These are phyloP conservation scores for Villa cingulata DNA, from an alignment of 2,888 invertebrate species.

Conservation along the genomic window DNA sequence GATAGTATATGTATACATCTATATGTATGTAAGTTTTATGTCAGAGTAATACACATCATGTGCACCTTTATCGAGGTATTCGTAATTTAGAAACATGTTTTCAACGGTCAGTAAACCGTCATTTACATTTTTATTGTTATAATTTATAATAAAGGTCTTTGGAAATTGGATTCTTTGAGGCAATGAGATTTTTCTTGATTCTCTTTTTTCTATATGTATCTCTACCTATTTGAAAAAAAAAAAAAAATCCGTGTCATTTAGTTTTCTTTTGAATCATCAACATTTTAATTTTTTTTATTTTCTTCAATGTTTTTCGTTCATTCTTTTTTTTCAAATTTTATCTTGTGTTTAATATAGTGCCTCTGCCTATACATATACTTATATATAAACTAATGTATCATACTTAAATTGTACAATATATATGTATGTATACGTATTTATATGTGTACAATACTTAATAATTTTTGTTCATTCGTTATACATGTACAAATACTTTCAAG, in stretches of 20 bases:
- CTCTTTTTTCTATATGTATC: neutral
- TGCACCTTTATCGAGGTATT: neutral
- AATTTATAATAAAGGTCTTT: conserved; percentile 13
- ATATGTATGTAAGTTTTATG: neutral
- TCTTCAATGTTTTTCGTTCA: neutral
- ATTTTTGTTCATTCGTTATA: too few relatives aligned
- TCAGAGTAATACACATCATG: neutral
- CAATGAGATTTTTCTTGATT: conserved; percentile 6
- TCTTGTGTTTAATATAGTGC: neutral
- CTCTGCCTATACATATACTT: too few relatives aligned
- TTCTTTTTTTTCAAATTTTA: neutral
- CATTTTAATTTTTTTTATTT: neutral
- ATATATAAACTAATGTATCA: too few relatives aligned
- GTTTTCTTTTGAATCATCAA: neutral
- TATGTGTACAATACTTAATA: too few relatives aligned
- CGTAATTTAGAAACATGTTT: conserved; percentile 13
- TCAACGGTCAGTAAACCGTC: conserved; percentile 14
- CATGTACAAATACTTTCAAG: too few relatives aligned
- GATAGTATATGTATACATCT: neutral
- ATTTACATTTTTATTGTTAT: conserved; percentile 16
- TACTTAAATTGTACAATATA: too few relatives aligned
- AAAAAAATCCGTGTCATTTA: neutral
- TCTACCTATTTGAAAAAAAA: too few relatives aligned
- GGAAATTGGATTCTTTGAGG: conserved; percentile 8
- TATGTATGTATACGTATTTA: too few relatives aligned